These are phyloP conservation scores for Alectura lathami DNA, from an alignment of 2,113 vertebrate species.

Conservation along the genomic window DNA sequence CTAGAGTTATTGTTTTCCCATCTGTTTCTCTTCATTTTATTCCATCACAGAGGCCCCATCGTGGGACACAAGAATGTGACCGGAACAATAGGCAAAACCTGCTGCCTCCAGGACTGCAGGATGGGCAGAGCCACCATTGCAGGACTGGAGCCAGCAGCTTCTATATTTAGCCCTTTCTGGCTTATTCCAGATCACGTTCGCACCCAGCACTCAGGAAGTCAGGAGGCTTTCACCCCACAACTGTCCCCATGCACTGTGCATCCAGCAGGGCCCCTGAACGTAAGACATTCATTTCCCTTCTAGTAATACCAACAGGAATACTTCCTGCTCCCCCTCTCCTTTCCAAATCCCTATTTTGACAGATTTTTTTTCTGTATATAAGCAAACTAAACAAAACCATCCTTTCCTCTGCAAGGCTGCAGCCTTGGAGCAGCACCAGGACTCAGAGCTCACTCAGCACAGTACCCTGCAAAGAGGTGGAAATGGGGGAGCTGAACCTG, in stretches of 20 bases:
- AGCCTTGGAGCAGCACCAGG: background rate
- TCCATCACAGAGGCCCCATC: slow-evolving; percentile 57
- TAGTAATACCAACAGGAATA: slow-evolving; percentile 51
- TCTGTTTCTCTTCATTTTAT: slow-evolving; percentile 68
- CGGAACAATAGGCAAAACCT: slow-evolving; percentile 66
- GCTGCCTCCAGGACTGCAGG: slow-evolving; percentile 42
- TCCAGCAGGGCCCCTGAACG: slow-evolving; percentile 6
- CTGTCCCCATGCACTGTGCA: background rate
- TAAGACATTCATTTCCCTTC: slow-evolving; percentile 36
- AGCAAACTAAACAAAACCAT: slow-evolving; percentile 45
- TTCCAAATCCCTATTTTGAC: slow-evolving; percentile 15
- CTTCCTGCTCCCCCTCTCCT: background rate
- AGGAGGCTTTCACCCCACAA: slow-evolving; percentile 9
- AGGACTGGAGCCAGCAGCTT: slow-evolving; percentile 9
- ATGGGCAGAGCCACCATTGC: slow-evolving; percentile 10
- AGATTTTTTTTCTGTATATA: background rate
- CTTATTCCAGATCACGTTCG: slow-evolving; percentile 42
- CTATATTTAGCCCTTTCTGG: slow-evolving; percentile 64
- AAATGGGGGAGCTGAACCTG: background rate
- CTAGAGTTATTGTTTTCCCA: slow-evolving; percentile 64
- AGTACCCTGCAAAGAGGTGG: background rate
- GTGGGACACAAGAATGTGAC: slow-evolving; percentile 60
- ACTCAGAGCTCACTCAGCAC: background rate
- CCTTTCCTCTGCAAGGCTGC: background rate
- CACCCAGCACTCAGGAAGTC: background rate